Percentiles rank a stretch among this genome's conserved stretches.
Evolutionary conservation across 1,140 invertebrate genomes (phyloP).

Genomic region (Tetragnatha versicolor): DNA sequence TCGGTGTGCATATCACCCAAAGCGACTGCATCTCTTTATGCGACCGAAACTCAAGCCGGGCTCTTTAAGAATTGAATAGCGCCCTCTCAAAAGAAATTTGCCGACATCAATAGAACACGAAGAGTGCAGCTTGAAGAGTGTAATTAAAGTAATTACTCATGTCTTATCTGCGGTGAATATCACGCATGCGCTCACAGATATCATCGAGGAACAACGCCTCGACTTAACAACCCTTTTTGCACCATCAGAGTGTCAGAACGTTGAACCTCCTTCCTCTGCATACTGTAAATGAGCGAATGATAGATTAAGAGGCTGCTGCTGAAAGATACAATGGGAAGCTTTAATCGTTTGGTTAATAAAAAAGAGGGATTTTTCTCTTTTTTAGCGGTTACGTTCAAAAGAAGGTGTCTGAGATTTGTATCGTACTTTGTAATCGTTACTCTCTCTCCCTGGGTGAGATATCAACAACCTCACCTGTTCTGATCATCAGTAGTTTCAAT

Average conservation of each 20-base stretch:
- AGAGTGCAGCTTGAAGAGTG: neutral
- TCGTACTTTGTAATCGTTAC: neutral
- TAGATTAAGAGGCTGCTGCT: neutral
- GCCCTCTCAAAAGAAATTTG: neutral
- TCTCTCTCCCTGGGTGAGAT: neutral
- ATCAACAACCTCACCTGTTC: neutral
- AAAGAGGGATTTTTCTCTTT: slow-evolving; percentile 1
- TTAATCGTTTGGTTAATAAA: neutral
- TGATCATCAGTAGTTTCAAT: neutral
- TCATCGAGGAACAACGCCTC: slow-evolving; percentile 14
- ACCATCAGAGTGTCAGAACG: slow-evolving; percentile 24
- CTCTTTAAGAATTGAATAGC: neutral
- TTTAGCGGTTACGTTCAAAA: neutral
- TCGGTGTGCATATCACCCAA: too few species aligned
- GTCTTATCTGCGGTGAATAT: neutral
- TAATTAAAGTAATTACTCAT: slow-evolving; percentile 43
- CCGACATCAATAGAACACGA: slow-evolving; percentile 14
- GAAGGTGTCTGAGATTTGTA: neutral
- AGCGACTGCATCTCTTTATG: too few species aligned
- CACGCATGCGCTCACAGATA: neutral
- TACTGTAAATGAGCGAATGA: slow-evolving; percentile 34
- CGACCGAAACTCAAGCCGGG: neutral
- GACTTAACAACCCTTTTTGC: neutral
- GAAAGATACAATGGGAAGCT: slow-evolving; percentile 2
- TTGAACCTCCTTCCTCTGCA: slow-evolving; percentile 29